Base-by-base conservation (phyloP, 2,888 invertebrate genomes). In the Lochmaea capreae region DNA sequence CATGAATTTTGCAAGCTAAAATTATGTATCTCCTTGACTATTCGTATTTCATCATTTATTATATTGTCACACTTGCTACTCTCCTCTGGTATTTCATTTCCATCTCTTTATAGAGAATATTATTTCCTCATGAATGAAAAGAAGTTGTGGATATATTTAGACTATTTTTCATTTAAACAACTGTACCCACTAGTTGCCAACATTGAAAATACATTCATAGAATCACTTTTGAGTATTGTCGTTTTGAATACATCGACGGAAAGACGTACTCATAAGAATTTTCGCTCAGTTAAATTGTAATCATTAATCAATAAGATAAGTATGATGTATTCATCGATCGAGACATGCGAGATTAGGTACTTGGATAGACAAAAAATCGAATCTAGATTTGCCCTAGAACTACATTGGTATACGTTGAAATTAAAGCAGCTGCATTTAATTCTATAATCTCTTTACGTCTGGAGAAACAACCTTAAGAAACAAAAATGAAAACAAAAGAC, bases 371-470 rank as follows among this genome's bases (percentile, higher is more conserved):
- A 46, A 12, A 46, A 46, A 49, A 49, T n/a, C 6, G 49, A 1
- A 49, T n/a, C 49, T 3, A 49, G n/a, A 49, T 49, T 49, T 49
- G 49, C 49, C n/a, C n/a, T n/a, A 49, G 4, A 57, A 58, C n/a
- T 61, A 61, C 42, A 12, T 22, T 10, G 12, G 26, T 59, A 39
- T n/a, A 39, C 39, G 10, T 39, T 9, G 33, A 39, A 39, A 16
- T 61, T 54, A 61, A 46, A 68, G 68, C 76, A 73, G 73, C 76
- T 76, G 73, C 73, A 76, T 68, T 67, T 73, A 73, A 73, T 76
- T 73, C 69, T 65, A 76, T 72, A 68, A 76, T 69, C 71, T 62
- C 52, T 66, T 73, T 61, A 73, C 70, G 76, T 72, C 72, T 59
- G 33, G 61, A 59, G 71, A 74, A 76, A 74, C 69, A 74, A 71